phyloP scores from a whole-genome alignment of 2,797 vertebrate genomes.

The Prionace glauca region DNA sequence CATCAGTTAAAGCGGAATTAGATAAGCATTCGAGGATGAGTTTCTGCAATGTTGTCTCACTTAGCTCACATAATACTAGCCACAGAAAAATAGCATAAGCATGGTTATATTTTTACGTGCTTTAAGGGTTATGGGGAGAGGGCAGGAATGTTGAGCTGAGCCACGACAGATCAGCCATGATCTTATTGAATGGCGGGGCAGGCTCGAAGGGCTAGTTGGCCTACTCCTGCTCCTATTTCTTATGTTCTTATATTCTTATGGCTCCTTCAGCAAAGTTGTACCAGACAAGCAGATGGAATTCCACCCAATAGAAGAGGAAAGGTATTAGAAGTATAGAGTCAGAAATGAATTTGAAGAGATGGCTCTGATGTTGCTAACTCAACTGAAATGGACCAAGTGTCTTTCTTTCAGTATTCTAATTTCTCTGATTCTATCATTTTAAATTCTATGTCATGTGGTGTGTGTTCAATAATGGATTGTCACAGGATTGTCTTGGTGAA shows the following conservation, averaged over 20 bases:
- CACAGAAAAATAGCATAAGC: not conserved
- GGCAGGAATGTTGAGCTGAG: no score
- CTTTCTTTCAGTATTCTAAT: not conserved
- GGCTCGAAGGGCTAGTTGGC: no score
- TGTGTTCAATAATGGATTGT: not conserved
- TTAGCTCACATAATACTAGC: not conserved
- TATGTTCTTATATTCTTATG: no score
- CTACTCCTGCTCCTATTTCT: no score
- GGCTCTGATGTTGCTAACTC: not conserved
- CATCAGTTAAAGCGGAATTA: not conserved
- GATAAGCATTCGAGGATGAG: not conserved
- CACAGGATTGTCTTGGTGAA: not conserved
- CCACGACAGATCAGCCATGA: no score
- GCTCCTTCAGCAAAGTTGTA: not conserved
- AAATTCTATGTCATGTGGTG: not conserved
- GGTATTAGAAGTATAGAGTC: not conserved
- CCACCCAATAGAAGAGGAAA: not conserved
- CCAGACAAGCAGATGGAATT: not conserved
- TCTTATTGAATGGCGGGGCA: no score
- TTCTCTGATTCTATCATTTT: not conserved
- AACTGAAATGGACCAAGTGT: not conserved
- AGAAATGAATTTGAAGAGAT: not conserved
- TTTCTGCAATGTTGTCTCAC: not conserved
- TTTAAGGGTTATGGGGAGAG: no score
- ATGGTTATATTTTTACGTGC: not conserved